Evolutionary conservation across 2,888 invertebrate species (phyloP).

Genomic region (Ferdinandea cuprea): DNA sequence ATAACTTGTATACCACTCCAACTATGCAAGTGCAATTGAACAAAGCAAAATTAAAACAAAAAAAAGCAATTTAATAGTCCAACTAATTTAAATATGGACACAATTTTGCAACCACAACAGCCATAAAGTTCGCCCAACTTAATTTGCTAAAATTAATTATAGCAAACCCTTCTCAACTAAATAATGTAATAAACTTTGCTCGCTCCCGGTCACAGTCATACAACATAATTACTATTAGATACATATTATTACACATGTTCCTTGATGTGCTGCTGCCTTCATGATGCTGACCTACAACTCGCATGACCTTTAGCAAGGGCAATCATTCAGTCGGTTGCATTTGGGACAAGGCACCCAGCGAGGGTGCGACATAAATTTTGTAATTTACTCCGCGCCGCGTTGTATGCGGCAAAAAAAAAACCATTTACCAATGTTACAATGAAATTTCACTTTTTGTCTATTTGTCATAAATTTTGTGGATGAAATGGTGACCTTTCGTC

Average conservation of each 20-base stretch:
- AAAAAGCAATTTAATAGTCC: no score
- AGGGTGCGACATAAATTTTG: constrained; percentile 38
- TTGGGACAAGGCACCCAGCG: constrained; percentile 29
- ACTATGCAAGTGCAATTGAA: neutral
- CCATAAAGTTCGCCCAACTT: neutral
- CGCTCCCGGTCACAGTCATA: constrained; percentile 1
- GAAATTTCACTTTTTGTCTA: constrained; percentile 45
- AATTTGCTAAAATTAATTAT: neutral
- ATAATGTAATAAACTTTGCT: neutral
- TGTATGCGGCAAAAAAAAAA: constrained; percentile 42
- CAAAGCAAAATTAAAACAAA: no score
- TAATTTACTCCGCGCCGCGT: constrained; percentile 38
- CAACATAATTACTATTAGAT: no score
- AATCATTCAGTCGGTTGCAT: constrained; percentile 14
- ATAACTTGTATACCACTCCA: no score
- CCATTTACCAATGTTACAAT: constrained; percentile 43
- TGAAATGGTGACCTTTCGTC: constrained; percentile 17
- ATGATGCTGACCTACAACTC: constrained; percentile 13
- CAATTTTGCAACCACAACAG: no score
- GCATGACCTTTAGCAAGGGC: constrained; percentile 1
- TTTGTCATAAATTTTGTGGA: constrained; percentile 34
- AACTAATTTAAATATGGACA: no score
- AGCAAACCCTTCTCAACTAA: neutral
- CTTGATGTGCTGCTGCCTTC: constrained; percentile 1
- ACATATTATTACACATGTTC: neutral